Base-by-base conservation (phyloP, 2,113 vertebrate genomes). In the Dasyurus viverrinus region DNA sequence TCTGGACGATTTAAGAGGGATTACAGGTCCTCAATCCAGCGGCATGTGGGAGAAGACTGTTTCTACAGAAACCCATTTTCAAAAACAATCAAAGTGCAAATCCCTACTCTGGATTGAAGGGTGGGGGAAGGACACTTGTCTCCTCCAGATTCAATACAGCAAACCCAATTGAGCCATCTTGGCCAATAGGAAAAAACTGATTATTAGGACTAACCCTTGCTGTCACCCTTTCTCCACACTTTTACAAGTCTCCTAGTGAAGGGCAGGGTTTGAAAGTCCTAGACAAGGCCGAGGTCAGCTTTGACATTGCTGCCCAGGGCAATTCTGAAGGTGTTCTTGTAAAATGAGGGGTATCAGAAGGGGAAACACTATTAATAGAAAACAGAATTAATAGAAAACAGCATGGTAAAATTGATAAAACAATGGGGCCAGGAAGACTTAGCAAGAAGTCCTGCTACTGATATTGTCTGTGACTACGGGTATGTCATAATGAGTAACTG, bases 21-120 rank as follows among this genome's bases (percentile, higher is more conserved):
- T 99, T 99, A 99, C 98, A 98, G 96, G 94, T 98, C 98, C 98
- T 97, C 98, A 97, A 98, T 98, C 98, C 98, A 98, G 95, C 97
- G 92, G 98, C 98, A 94, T 94, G 98, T 16, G 95, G 97, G 98
- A 98, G 98, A 97, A 98, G 98, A 98, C 98, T 93, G 98, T 97
- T 98, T 98, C 98, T 98, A 98, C 98, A 98, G 98, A 97, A 98
- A 98, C 97, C 93, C 1, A 96, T 97, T 98, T 98, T 98, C 98
- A 97, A 97, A 98, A 98, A 98, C 97, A 98, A 98, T 98, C 98
- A 98, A 98, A 98, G 98, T 93, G 0, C 98, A 99, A 98, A 98
- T 98, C 98, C 98, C 96, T 19, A n/a, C 96, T 42, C 11, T 0
- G 97, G 94, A 95, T 8, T 0, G 30, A 96, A 93, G 0, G 23